phyloP scores from a whole-genome alignment of 2,888 invertebrate species.

The Phaonia tiefii region DNA sequence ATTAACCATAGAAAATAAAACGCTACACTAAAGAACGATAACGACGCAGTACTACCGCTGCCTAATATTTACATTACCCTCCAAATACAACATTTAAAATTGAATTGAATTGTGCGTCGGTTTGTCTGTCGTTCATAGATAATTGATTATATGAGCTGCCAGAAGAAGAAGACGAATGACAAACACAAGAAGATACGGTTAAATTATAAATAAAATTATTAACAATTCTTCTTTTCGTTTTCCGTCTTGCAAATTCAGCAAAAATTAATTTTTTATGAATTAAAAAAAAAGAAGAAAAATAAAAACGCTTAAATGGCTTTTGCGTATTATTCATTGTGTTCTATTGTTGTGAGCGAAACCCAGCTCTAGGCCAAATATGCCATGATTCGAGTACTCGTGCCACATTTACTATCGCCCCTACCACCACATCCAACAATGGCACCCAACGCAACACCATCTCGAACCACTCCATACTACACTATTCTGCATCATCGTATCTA shows the following conservation, averaged over 20 bases:
- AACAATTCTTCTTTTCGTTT: background rate
- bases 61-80: too few species aligned
- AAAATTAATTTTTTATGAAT: background rate
- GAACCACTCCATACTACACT: background rate
- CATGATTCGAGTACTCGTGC: slow-evolving; percentile 30
- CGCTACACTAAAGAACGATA: too few species aligned
- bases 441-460: background rate
- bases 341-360: slow-evolving; percentile 54
- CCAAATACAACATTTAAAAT: too few species aligned
- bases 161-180: too few species aligned
- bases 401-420: too few species aligned
- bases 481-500: background rate
- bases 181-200: slow-evolving; percentile 11
- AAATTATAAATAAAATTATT: slow-evolving; percentile 14
- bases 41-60: too few species aligned
- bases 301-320: background rate
- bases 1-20: slow-evolving; percentile 14
- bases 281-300: background rate
- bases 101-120: slow-evolving; percentile 3
- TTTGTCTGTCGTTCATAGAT: background rate
- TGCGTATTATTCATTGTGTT: background rate
- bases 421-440: too few species aligned
- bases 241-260: slow-evolving; percentile 11
- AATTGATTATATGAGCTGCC: slow-evolving; percentile 33
- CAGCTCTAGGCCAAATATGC: slow-evolving; percentile 55